Evolutionary conservation across 2,888 invertebrate species (phyloP).

Genomic region (Clitarchus hookeri): DNA sequence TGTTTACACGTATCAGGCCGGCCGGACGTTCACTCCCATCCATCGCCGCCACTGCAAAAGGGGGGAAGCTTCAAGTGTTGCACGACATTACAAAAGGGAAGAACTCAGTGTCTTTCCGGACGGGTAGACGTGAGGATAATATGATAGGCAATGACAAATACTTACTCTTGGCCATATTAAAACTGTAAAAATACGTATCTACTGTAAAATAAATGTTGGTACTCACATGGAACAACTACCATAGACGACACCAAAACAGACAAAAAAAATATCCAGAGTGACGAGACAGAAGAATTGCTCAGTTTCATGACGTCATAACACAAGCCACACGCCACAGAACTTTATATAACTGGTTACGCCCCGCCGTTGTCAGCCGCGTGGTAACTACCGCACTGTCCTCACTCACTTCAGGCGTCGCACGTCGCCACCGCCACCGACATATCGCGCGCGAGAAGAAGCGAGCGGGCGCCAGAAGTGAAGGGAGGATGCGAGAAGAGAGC

Average conservation of each 20-base stretch:
- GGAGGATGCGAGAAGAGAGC: background rate
- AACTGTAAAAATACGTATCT: no score
- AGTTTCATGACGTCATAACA: conserved; percentile 8
- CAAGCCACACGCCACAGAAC: background rate
- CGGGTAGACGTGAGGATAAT: no score
- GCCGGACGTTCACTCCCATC: no score
- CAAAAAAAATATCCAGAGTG: conserved; percentile 2
- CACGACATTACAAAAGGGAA: no score
- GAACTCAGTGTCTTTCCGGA: no score
- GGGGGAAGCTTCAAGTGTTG: no score
- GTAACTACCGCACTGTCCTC: background rate
- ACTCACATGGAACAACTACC: conserved; percentile 14
- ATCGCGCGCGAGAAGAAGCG: conserved; percentile 10
- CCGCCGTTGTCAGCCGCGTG: background rate
- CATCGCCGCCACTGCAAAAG: no score
- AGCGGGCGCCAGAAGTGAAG: background rate
- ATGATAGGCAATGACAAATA: no score
- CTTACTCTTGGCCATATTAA: no score
- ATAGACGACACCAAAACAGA: conserved; percentile 10
- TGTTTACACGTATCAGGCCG: no score
- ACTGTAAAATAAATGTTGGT: background rate
- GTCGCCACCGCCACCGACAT: background rate
- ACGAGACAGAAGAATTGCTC: background rate
- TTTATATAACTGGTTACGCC: conserved; percentile 7
- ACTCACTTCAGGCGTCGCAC: background rate